Evolutionary conservation across 2,797 vertebrate species (phyloP), one percentile per base, ranked within the genome.

Genomic region (Cirrhinus molitorella): DNA sequence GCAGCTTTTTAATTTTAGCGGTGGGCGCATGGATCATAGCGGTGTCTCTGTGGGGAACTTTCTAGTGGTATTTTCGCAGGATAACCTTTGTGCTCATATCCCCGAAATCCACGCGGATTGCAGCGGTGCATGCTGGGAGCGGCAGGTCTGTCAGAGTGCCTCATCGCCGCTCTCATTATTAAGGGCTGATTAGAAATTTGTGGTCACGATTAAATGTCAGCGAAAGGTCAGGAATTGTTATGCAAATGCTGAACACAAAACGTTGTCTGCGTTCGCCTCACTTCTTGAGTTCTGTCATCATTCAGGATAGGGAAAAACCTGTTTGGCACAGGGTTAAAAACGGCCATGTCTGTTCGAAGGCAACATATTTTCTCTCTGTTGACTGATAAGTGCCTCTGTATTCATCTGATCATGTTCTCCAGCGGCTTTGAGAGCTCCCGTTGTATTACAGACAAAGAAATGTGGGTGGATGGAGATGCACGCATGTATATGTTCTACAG

Each of bases 201-300:
- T 89, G 88, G 90, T 88, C 89, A 90, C 92, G 91, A 93, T 92
- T 94, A 94, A 95, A 94, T 95, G 94, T 93, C 94, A 95, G 85
- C 83, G 89, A 94, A 94, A 95, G 93, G 93, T 91, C 94, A 95
- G 71, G 89, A 89, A 93, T 94, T 94, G 92, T 95, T 93, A 94
- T 94, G 93, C 91, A 94, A 94, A 95, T 94, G 89, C 88, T 91
- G 90, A 92, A 90, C 85, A 91, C 86, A 91, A 88, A 92, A 91
- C 92, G 85, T 89, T 68, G 92, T 92, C 84, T 88, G 49, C 14
- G 40, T 77, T 57, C 21, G 25, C 40, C 92, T 91, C 80, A 34
- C 57, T 47, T 51, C 28, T 51, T 12, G 51, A 80, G 66, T 40
- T 55, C 37, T 31, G 68, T 47, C 57, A 45, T 63, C 70, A 49